Evolutionary conservation across 2,888 invertebrate species (phyloP), one percentile per base, ranked within the genome.

Genomic region (Hirudinaria manillensis): DNA sequence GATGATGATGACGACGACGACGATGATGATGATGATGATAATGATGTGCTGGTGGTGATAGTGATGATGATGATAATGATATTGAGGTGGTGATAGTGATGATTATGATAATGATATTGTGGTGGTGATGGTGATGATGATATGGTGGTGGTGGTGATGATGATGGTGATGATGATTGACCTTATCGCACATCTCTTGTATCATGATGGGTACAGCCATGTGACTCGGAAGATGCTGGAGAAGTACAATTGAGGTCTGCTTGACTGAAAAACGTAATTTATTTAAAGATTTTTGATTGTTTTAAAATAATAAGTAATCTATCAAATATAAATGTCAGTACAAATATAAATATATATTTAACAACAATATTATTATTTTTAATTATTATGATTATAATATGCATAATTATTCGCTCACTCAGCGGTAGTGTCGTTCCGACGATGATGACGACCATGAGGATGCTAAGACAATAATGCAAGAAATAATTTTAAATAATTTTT

Each of bases 171-270:
- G 27, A 24, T 61, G 24, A 27, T 19, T 27, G 61, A 61, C 82
- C 85, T 86, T 79, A 36, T 71, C 29, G 51, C 80, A 78, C 68
- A 97, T 87, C 78, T 93, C 90, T 81, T 91, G 89, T 84, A 94
- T 92, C 82, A 96, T 93, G 13, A 88, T 87, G 78, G 89, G 89
- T 0, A 70, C 70, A 4, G 94, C 92, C 83, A 98, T 94, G 86
- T 97, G 96, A 24, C 94, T 94, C 72, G 99, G 99, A 76, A 97
- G 96, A 21, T 97, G 96, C 87, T 98, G 98, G 71, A 99, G 88
- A 6, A 80, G 74, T 38, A 80, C 77, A 38, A 77, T 45, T 0
- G 78, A 76, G 13, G 79, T 78, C 38, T 78, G 77, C 66, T 77
- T 79, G 70, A 80, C 79, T 80, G 76, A 19, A 61, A 61, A 61